Percentiles rank a stretch among this genome's conserved stretches.
These are phyloP conservation scores for Tyria jacobaeae DNA, from an alignment of 2,888 invertebrate species.

Conservation along the genomic window DNA sequence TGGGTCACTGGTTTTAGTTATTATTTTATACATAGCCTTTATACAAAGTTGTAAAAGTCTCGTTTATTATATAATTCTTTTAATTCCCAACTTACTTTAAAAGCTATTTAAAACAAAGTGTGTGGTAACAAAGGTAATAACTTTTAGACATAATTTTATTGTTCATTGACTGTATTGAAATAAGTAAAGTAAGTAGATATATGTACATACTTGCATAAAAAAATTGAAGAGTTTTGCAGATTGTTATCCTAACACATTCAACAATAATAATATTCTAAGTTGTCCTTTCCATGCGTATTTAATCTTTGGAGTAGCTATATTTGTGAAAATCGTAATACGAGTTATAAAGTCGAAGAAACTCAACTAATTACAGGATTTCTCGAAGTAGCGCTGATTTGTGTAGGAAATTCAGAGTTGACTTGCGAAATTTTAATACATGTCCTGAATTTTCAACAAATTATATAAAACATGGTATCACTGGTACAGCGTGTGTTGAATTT, in stretches of 20 bases:
- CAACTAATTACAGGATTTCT: conserved; percentile 45
- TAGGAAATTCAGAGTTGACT: conserved; percentile 21
- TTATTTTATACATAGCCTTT: no score
- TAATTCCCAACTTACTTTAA: no score
- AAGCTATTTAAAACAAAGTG: no score
- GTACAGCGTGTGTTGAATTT: conserved; percentile 8
- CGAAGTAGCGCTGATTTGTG: conserved; percentile 37
- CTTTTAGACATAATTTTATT: no score
- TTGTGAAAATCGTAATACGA: conserved; percentile 35
- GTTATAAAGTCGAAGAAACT: conserved; percentile 43
- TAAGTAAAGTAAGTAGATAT: no score
- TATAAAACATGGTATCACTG: conserved; percentile 16
- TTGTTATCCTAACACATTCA: no score
- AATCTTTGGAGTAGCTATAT: conserved; percentile 36
- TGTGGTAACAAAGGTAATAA: no score
- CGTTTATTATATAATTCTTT: no score
- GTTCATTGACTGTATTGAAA: no score
- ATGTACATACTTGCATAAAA: no score
- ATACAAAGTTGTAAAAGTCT: no score
- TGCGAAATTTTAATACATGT: conserved; percentile 25
- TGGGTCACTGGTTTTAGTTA: neutral
- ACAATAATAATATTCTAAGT: neutral
- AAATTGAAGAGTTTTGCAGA: neutral
- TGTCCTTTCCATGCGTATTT: conserved; percentile 24
- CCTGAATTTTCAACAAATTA: conserved; percentile 21